Evolutionary conservation across 2,113 vertebrate genomes (phyloP), one percentile per base, ranked within the genome.

Genomic region (Gobius niger): DNA sequence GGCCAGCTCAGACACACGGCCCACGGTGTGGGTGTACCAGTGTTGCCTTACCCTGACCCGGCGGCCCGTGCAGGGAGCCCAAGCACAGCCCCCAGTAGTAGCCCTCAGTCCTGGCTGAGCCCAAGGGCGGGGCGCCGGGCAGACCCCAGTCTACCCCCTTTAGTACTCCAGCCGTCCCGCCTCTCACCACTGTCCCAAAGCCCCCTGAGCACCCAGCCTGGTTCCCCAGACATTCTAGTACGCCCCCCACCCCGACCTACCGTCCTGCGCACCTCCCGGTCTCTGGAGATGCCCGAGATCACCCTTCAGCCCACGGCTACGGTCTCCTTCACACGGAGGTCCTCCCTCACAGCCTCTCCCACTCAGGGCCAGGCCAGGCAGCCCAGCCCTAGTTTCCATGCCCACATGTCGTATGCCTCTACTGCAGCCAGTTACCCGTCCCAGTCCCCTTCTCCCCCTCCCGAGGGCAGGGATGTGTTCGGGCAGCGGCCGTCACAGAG

Each of bases 1-100:
- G 95, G 95, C 94, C 97, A 98, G 94, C 96, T 99, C 92, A 96
- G 97, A 97, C 97, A 99, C 93, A 99, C 98, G 92, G 93, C 96
- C 92, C 96, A 99, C 92, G 98, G 97, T 90, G 95, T 98, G 96
- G 96, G 96, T 88, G 96, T 98, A 94, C 97, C 97, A 86, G 96
- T 98, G 94, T 96, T 99, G 96, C 96, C 97, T 96, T 99, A 98
- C 94, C 94, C 96, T 78, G 96, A 96, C 93, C 93, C 95, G 65
- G 93, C 94, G 19, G 93, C 93, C 93, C 93, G 95, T 42, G 76
- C 91, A 91, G 93, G 94, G 73, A 95, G 96, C 93, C 95, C 96
- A 93, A 96, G 95, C 94, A 95, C 96, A 92, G 95, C 97, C 84
- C 91, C 90, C 67, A 93, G 92, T 85, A 93, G 96, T 90, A 92